These are phyloP conservation scores for Nomada ruficornis DNA, from an alignment of 2,888 invertebrate genomes.

Conservation along the genomic window DNA sequence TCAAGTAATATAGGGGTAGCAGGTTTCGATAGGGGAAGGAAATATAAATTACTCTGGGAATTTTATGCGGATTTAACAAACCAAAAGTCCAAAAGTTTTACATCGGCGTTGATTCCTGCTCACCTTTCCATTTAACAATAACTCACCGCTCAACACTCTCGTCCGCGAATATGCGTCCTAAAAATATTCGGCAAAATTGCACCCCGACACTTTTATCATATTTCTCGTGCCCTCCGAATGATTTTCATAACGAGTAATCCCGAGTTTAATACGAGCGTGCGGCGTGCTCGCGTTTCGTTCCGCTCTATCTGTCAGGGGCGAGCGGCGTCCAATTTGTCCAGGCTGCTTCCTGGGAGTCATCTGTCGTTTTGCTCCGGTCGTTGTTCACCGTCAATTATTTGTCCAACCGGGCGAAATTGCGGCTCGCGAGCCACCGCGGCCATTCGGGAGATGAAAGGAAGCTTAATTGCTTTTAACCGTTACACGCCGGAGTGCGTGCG, in stretches of 20 bases:
- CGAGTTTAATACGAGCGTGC: slow-evolving; percentile 5
- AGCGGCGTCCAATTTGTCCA: slow-evolving; percentile 63
- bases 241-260: not conserved
- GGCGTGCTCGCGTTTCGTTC: slow-evolving; percentile 44
- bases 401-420: slow-evolving; percentile 65
- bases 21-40: too few species aligned
- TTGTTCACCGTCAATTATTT: slow-evolving; percentile 66
- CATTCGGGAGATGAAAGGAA: slow-evolving; percentile 57
- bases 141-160: too few species aligned
- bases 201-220: too few species aligned
- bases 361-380: slow-evolving; percentile 49
- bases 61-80: too few species aligned
- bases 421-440: slow-evolving; percentile 51
- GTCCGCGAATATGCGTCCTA: too few species aligned
- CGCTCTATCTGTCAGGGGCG: slow-evolving; percentile 46
- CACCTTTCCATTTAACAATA: too few species aligned
- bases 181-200: too few species aligned
- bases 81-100: too few species aligned
- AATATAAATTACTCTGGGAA: too few species aligned
- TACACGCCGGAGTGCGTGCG: slow-evolving; percentile 54
- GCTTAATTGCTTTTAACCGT: slow-evolving; percentile 69
- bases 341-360: slow-evolving; percentile 55
- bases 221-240: not conserved
- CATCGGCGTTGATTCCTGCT: too few species aligned
- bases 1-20: too few species aligned